A percentile compares a stretch with the other conserved stretches of the same genome.
Conservation (phyloP, 2,113 vertebrate species). For the Syrmaticus mikado region DNA sequence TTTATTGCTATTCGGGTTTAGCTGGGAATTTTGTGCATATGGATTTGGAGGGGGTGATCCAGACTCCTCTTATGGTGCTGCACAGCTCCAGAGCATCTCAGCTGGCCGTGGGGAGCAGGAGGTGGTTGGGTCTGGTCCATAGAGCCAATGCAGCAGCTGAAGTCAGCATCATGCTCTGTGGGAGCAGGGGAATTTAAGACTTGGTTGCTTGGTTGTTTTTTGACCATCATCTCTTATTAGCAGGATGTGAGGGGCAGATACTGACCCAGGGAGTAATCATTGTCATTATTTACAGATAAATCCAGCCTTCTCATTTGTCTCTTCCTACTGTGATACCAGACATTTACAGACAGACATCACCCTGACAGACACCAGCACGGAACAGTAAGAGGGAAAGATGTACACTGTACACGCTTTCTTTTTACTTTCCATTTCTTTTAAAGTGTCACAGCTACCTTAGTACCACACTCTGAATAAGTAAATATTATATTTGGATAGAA, state of each 20-base stretch:
- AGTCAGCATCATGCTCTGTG: background rate
- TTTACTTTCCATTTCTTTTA: background rate
- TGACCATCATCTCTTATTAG: background rate
- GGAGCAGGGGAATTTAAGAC: background rate
- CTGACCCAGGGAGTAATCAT: background rate
- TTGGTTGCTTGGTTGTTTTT: background rate
- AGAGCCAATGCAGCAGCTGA: background rate
- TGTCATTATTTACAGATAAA: background rate
- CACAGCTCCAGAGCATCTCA: background rate
- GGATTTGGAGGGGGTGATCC: background rate
- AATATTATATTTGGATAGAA: background rate
- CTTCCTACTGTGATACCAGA: background rate
- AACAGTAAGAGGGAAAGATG: background rate
- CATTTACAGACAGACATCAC: background rate
- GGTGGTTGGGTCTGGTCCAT: background rate
- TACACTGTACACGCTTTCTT: background rate
- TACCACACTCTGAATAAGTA: background rate
- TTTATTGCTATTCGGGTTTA: conserved; percentile 12
- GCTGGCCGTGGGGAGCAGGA: background rate
- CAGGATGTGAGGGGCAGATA: background rate
- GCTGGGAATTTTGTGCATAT: background rate
- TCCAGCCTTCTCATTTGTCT: background rate
- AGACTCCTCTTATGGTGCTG: background rate
- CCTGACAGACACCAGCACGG: background rate
- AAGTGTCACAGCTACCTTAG: conserved; percentile 11